Percentiles rank a stretch among this genome's conserved stretches.
Evolutionary conservation across 2,888 invertebrate species (phyloP).

Genomic region (Argynnis bischoffii): DNA sequence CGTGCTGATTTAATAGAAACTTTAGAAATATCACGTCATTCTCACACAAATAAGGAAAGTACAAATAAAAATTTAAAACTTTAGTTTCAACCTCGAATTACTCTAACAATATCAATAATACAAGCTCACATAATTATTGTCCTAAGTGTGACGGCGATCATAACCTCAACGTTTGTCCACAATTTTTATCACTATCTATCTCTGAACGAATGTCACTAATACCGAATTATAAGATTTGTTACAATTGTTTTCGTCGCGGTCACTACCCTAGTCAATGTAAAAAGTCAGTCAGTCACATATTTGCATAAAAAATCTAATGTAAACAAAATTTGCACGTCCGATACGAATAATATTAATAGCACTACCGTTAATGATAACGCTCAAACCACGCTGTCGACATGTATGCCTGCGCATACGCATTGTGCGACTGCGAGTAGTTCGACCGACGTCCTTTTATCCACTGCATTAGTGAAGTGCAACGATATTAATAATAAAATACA

Average conservation of each 20-base stretch:
- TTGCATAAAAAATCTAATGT: neutral
- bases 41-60: neutral
- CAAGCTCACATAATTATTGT: neutral
- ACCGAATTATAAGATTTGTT: slow-evolving; percentile 39
- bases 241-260: slow-evolving; percentile 40
- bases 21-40: neutral
- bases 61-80: neutral
- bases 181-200: slow-evolving; percentile 36
- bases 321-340: too few species aligned
- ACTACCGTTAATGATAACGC: neutral
- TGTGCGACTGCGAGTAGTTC: neutral
- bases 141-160: slow-evolving; percentile 36
- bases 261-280: slow-evolving; percentile 37
- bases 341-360: neutral
- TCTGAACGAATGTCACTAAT: slow-evolving; percentile 36
- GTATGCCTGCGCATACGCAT: neutral
- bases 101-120: too few species aligned
- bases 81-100: too few species aligned
- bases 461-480: slow-evolving; percentile 13
- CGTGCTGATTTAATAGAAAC: slow-evolving; percentile 43
- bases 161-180: slow-evolving; percentile 37
- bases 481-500: neutral
- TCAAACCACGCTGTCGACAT: neutral
- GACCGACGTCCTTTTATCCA: slow-evolving; percentile 2
- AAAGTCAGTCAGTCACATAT: slow-evolving; percentile 24